Evolutionary conservation across 2,888 invertebrate species (phyloP).

Genomic region (Leucophenga maculata): DNA sequence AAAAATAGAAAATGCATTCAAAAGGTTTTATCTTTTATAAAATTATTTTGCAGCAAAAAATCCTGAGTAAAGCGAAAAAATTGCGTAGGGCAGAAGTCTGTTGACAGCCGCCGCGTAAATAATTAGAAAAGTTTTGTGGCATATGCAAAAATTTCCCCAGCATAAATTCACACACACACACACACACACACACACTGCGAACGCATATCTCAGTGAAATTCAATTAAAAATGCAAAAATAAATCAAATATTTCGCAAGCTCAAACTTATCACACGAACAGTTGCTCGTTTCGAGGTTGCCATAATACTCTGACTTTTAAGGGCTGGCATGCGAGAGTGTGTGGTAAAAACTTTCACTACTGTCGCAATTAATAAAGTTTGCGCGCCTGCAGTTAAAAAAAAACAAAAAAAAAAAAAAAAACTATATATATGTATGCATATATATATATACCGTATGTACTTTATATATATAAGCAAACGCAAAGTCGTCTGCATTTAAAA

Average conservation of each 20-base stretch:
- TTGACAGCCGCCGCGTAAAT: conserved; percentile 46
- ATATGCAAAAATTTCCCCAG: background rate
- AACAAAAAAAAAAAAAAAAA: conserved; percentile 20
- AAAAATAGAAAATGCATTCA: no score
- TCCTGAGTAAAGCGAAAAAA: no score
- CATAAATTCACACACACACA: background rate
- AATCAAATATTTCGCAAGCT: conserved; percentile 38
- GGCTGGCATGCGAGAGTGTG: conserved; percentile 19
- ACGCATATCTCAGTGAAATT: conserved; percentile 36
- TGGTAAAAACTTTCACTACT: conserved; percentile 48
- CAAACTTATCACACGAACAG: conserved; percentile 4
- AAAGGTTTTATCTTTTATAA: no score
- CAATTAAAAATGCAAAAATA: conserved; percentile 55
- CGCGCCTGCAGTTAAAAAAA: conserved; percentile 24
- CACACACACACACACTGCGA: background rate
- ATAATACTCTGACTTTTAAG: conserved; percentile 17
- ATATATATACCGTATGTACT: no score
- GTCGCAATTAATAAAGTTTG: conserved; percentile 63
- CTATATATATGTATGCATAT: no score
- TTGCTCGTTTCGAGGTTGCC: no score
- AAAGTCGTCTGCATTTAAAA: no score
- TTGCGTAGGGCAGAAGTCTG: no score
- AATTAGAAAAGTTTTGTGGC: conserved; percentile 49
- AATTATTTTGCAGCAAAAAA: no score
- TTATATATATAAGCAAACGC: no score